Percentiles rank a stretch among this genome's conserved stretches.
These are phyloP conservation scores for Drosophila sp. DNA, from an alignment of 1,140 invertebrate species.

Conservation along the genomic window DNA sequence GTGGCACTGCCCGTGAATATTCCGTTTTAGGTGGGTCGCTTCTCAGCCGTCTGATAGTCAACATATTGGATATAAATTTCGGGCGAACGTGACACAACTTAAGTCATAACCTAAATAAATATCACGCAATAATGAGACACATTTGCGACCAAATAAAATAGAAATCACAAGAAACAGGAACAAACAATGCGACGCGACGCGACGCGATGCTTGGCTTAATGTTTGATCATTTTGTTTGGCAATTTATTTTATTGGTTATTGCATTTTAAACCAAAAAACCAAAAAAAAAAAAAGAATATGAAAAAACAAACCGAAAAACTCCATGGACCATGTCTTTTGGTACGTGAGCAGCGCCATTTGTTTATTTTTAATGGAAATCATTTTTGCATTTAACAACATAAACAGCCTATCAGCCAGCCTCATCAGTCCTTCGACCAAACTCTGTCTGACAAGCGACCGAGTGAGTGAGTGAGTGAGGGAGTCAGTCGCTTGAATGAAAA, in stretches of 20 bases:
- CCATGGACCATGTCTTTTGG: conserved; percentile 42
- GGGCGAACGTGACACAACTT: conserved; percentile 78
- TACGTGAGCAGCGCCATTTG: conserved; percentile 67
- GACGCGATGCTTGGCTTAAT: conserved; percentile 56
- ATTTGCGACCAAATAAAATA: conserved; percentile 75
- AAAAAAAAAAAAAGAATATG: background rate
- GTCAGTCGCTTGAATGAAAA: conserved; percentile 49
- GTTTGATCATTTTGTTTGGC: conserved; percentile 77
- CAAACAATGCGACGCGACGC: conserved; percentile 24
- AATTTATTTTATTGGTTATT: conserved; percentile 82
- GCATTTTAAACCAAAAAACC: conserved; percentile 69
- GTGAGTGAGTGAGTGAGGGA: conserved; percentile 42
- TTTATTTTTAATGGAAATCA: conserved; percentile 78
- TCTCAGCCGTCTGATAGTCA: conserved; percentile 57
- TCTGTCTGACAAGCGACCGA: conserved; percentile 31
- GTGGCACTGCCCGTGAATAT: conserved; percentile 57
- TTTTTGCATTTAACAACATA: conserved; percentile 81
- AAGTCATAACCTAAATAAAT: conserved; percentile 82
- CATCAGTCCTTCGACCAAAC: conserved; percentile 24
- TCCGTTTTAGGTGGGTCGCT: conserved; percentile 27
- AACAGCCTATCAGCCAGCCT: conserved; percentile 60
- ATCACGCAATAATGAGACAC: conserved; percentile 79
- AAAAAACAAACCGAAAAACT: conserved; percentile 34
- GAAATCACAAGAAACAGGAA: conserved; percentile 28
- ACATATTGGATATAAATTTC: conserved; percentile 80